Base-by-base conservation (phyloP, 64 coral and sea anemone genomes). In the Exaiptasia diaphana region DNA sequence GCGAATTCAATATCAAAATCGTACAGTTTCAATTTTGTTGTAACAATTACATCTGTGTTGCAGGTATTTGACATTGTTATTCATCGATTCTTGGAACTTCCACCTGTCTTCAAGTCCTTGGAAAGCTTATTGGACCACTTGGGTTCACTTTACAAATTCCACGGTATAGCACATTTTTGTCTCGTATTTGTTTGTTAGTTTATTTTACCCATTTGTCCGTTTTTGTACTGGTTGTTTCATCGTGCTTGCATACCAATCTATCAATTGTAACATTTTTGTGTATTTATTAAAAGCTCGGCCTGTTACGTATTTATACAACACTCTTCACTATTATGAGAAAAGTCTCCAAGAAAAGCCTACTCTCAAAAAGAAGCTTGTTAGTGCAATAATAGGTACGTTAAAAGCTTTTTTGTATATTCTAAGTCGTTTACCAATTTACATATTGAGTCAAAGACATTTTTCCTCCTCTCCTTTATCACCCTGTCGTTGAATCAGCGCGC, bases 41-140 rank as follows among this genome's bases (percentile, higher is more conserved):
- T 21, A 12, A 13, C 18, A 29, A 25, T 23, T 26, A 5, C 48
- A 3, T 8, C 38, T 41, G 7, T 9, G 32, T 34, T 50, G 18
- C 74, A 97, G 94, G 94, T 97, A 32, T 91, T 97, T 73, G 94
- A 97, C 25, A 91, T 97, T 46, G 85, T 97, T 12, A 97, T 97
- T 10, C 94, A 97, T 50, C 94, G 94, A 56, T 92, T 97, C 35
- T 62, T 97, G 50, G 94, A 97, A 75, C 89, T 97, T 20, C 74
- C 94, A 5, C 89, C 94, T 26, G 89, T 92, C 5, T 68, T 81
- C 67, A 91, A 83, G 33, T 83, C 89, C 1, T 36, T 97, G 29
- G 94, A 97, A 41, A 92, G 89, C 80, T 83, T 97, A 61, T 61
- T 97, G 12, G 84, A 92, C 55, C 90, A 97, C 43, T 59, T 97